Percentiles rank a stretch among this genome's conserved stretches.
Evolutionary conservation across 2,797 vertebrate species (phyloP).

Genomic region (Catharus ustulatus): DNA sequence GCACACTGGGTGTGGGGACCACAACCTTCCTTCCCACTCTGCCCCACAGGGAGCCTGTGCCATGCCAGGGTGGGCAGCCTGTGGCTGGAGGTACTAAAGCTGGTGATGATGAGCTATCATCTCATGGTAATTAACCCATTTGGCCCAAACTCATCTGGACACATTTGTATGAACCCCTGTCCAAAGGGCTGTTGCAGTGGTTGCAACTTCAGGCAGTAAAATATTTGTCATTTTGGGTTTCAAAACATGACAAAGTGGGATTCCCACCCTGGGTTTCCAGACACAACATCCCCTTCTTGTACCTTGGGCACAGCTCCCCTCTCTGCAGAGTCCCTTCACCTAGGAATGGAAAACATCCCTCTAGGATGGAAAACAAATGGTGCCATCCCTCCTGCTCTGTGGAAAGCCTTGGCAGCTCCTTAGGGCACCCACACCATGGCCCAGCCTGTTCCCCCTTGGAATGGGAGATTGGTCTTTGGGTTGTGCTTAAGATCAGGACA

Average conservation of each 20-base stretch:
- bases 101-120: not conserved
- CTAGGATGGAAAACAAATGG: not conserved
- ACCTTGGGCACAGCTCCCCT: not conserved
- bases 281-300: fast-evolving
- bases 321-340: not conserved
- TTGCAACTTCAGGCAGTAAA: not conserved
- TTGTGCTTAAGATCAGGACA: not conserved
- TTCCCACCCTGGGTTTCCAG: not conserved
- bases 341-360: not conserved
- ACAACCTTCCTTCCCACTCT: not conserved
- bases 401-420: not conserved
- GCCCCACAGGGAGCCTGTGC: not conserved
- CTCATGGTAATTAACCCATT: not conserved
- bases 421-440: not conserved
- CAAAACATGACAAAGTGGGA: not conserved
- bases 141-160: not conserved
- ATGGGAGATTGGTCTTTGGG: not conserved
- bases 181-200: not conserved
- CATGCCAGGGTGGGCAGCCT: not conserved
- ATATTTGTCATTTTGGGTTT: not conserved
- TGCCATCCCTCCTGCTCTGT: not conserved
- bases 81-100: not conserved
- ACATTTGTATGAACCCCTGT: not conserved
- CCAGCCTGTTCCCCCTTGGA: not conserved
- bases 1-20: fast-evolving